phyloP scores from a whole-genome alignment of 2,888 invertebrate species.

The Pseudeuparius sepicola region DNA sequence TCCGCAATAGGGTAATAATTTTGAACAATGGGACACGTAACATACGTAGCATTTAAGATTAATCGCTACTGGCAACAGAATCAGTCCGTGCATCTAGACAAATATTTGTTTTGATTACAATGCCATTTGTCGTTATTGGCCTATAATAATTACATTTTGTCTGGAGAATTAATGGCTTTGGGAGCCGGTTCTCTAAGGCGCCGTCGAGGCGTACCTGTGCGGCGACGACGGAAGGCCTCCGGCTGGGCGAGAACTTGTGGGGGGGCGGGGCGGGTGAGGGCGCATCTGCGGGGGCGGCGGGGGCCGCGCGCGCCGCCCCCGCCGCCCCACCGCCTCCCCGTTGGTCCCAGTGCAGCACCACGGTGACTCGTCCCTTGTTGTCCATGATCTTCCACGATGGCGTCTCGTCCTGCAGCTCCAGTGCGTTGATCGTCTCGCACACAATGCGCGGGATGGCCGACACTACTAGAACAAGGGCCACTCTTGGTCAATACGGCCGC shows the following conservation, averaged over 20 bases:
- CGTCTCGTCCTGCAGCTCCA: conserved; percentile 92
- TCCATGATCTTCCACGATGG: conserved; percentile 98
- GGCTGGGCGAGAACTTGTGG: conserved; percentile 48
- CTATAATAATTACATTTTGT: no score
- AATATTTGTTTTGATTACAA: no score
- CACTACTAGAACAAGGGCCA: conserved; percentile 50
- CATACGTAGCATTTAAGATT: no score
- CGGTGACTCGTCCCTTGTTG: conserved; percentile 94
- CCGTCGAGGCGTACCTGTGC: no score
- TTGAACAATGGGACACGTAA: no score
- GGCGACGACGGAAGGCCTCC: conserved; percentile 60
- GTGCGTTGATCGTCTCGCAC: conserved; percentile 91
- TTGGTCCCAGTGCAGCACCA: conserved; percentile 95
- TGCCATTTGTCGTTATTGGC: no score
- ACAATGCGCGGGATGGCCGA: conserved; percentile 94
- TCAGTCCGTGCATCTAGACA: no score
- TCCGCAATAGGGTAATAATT: no score
- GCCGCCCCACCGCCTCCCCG: conserved; percentile 48
- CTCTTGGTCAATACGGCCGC: conserved; percentile 10
- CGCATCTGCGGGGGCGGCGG: conserved; percentile 43
- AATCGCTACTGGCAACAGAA: no score
- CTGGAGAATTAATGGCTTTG: conserved; percentile 47
- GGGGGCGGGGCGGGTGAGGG: conserved; percentile 42
- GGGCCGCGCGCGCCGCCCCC: conserved; percentile 44
- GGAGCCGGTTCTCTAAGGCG: conserved; percentile 60